phyloP scores from a whole-genome alignment of 2,797 vertebrate genomes.

The Borostomias antarcticus region DNA sequence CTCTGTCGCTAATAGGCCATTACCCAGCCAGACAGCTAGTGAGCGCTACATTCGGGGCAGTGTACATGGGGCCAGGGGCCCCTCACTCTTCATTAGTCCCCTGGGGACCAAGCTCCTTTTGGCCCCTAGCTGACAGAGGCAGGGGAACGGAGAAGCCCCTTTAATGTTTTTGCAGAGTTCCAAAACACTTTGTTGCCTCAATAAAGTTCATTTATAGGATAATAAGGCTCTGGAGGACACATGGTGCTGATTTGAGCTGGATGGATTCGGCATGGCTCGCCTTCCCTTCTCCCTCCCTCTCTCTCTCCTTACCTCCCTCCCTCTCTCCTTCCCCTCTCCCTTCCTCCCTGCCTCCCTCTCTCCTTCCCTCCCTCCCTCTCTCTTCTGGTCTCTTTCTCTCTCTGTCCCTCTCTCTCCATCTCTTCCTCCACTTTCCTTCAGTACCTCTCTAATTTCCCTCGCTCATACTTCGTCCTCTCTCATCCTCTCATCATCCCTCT shows the following conservation, averaged over 20 bases:
- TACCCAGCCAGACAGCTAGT: constrained; percentile 46
- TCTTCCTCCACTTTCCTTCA: constrained; percentile 32
- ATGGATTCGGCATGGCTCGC: constrained; percentile 79
- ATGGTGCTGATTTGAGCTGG: constrained; percentile 81
- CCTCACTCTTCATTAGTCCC: constrained; percentile 67
- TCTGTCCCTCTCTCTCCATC: constrained; percentile 43
- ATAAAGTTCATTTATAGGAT: constrained; percentile 85
- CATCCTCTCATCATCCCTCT: no score
- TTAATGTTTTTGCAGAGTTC: constrained; percentile 74
- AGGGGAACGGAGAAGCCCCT: constrained; percentile 49
- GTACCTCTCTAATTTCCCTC: no score
- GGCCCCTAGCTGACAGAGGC: constrained; percentile 59
- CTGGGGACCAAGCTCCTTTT: constrained; percentile 48
- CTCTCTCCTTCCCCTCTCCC: not conserved
- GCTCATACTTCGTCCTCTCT: no score
- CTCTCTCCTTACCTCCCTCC: constrained; percentile 5
- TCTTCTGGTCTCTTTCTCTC: constrained; percentile 46
- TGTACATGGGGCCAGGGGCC: constrained; percentile 46
- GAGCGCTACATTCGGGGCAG: constrained; percentile 45
- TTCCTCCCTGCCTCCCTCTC: not conserved
- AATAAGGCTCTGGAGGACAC: constrained; percentile 78
- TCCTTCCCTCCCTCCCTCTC: constrained; percentile 33
- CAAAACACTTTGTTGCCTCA: constrained; percentile 82
- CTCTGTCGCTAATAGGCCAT: constrained; percentile 66
- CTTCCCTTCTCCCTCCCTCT: constrained; percentile 54